A percentile compares a stretch with the other conserved stretches of the same genome.
Evolutionary conservation across 2,113 vertebrate genomes (phyloP).

Genomic region (Crotalus horridus): DNA sequence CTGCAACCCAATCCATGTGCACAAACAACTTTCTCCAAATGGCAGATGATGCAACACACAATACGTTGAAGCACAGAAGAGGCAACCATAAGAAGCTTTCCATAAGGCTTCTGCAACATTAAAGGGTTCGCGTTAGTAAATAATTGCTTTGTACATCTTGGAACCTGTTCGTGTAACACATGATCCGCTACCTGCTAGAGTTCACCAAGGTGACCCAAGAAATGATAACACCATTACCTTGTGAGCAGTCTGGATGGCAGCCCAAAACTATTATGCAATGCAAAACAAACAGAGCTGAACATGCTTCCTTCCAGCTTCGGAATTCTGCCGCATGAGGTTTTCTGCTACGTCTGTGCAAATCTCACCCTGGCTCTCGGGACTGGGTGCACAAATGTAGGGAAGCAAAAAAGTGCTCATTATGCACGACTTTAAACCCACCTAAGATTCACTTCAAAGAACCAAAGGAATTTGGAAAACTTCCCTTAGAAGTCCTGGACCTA

Average conservation of each 20-base stretch:
- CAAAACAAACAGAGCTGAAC: neutral
- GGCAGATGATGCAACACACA: neutral
- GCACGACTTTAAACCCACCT: too few species aligned
- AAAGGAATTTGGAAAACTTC: neutral
- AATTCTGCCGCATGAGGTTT: neutral
- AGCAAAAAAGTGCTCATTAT: neutral
- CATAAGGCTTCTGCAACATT: neutral
- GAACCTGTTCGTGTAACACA: neutral
- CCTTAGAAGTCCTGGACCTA: neutral
- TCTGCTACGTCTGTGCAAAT: neutral
- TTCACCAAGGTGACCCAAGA: neutral
- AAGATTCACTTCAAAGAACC: neutral
- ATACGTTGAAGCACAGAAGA: neutral
- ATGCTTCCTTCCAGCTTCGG: neutral
- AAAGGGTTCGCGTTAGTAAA: neutral
- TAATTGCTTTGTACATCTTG: neutral
- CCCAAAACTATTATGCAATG: neutral
- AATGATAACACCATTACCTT: neutral
- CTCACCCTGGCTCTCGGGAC: neutral
- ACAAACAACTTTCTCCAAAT: neutral
- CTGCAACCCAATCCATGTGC: neutral
- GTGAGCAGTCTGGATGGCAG: neutral
- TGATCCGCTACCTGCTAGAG: neutral
- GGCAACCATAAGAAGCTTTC: neutral
- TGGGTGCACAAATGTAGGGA: neutral